Conservation (phyloP, 2,797 vertebrate species). For the Glyptemys insculpta region DNA sequence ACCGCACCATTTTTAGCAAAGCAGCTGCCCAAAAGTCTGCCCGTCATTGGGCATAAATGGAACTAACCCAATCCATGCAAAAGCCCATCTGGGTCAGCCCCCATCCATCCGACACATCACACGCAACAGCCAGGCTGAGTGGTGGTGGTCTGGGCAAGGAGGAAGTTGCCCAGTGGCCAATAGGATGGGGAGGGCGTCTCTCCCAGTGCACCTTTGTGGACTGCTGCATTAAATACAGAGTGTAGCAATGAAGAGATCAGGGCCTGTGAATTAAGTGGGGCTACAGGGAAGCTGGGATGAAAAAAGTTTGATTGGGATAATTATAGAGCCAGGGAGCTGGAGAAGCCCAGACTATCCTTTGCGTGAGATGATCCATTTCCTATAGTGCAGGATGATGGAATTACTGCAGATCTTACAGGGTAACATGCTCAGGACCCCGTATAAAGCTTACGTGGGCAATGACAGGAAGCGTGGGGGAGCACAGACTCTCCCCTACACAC, state of each 20-base stretch:
- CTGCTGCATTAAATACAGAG: accelerated
- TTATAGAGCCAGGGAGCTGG: not conserved
- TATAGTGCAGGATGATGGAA: not conserved
- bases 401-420: not conserved
- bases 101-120: not conserved
- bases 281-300: constrained; percentile 23
- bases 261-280: not conserved
- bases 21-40: not conserved
- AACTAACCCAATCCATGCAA: not conserved
- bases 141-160: not conserved
- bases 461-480: not conserved
- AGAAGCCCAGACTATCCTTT: not conserved
- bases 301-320: constrained; percentile 38
- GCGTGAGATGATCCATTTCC: not conserved
- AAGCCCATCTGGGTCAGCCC: not conserved
- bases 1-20: not conserved
- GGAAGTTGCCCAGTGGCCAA: not conserved
- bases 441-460: not conserved
- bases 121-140: not conserved
- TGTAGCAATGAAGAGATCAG: accelerated
- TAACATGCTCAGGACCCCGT: not conserved
- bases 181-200: not conserved
- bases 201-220: not conserved
- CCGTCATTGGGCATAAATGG: not conserved
- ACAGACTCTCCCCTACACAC: not conserved